Conservation (phyloP, 2,113 vertebrate species). For the Pollimyrus isidori region DNA sequence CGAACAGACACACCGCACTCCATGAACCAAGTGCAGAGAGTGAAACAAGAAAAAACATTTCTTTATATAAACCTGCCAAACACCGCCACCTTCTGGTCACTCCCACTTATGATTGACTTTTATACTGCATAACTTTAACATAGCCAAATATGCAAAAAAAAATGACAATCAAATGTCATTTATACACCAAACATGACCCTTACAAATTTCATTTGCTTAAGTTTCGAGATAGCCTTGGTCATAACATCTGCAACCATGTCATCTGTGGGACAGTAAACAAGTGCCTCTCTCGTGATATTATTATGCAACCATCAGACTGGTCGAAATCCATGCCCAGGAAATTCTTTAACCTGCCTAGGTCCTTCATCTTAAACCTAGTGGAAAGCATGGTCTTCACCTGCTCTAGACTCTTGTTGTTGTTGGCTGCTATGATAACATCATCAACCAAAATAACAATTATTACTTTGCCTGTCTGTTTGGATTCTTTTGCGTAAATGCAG, state of each 20-base stretch:
- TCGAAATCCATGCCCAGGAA: conserved; percentile 22
- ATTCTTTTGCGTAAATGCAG: conserved; percentile 22
- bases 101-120: too few species aligned
- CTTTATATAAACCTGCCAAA: too few species aligned
- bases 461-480: conserved; percentile 8
- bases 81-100: too few species aligned
- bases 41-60: too few species aligned
- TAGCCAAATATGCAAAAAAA: too few species aligned
- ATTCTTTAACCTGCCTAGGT: conserved; percentile 25
- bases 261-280: conserved; percentile 8
- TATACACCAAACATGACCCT: not conserved
- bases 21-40: too few species aligned
- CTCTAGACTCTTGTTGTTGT: not conserved
- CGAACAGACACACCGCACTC: too few species aligned
- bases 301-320: not conserved
- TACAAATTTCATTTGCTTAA: not conserved
- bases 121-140: too few species aligned
- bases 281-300: not conserved
- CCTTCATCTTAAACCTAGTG: conserved; percentile 27
- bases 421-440: conserved; percentile 29
- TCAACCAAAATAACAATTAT: conserved; percentile 26
- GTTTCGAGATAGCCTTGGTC: not conserved
- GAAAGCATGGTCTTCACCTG: conserved; percentile 20
- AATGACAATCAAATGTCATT: too few species aligned
- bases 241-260: not conserved